These are phyloP conservation scores for Euzophera pinguis DNA, from an alignment of 2,888 invertebrate species.

Conservation along the genomic window DNA sequence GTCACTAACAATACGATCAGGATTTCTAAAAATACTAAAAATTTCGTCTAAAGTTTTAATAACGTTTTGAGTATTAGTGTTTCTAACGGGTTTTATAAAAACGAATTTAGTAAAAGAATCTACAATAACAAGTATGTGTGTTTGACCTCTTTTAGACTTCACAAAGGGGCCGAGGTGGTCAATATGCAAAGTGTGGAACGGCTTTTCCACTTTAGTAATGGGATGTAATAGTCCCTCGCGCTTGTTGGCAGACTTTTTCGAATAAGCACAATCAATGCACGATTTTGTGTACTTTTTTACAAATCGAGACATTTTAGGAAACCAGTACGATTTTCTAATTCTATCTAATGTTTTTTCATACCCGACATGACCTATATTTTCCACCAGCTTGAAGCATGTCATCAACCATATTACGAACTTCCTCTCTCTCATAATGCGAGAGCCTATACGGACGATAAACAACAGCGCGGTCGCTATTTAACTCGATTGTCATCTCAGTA, in stretches of 20 bases:
- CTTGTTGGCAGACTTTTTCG: neutral
- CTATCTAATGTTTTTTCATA: conserved; percentile 25
- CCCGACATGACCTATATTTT: conserved; percentile 28
- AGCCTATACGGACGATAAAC: conserved; percentile 27
- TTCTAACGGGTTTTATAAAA: neutral
- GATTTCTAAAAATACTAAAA: neutral
- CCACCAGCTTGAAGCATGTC: conserved; percentile 27
- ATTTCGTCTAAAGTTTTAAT: neutral
- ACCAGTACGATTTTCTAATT: neutral
- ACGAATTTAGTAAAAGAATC: conserved; percentile 4
- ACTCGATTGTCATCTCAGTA: conserved; percentile 5
- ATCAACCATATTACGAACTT: conserved; percentile 22
- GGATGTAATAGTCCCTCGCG: conserved; percentile 23
- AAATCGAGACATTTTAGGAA: neutral
- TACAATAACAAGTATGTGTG: neutral
- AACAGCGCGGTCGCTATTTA: conserved; percentile 20
- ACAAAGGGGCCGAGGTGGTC: conserved; percentile 31
- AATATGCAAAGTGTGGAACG: conserved; percentile 45
- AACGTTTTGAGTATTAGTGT: neutral
- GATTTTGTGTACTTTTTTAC: too few relatives aligned
- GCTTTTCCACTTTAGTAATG: conserved; percentile 35
- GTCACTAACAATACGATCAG: neutral
- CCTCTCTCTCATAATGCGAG: conserved; percentile 22
- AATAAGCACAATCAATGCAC: too few relatives aligned
- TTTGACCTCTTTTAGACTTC: neutral